A percentile compares a stretch with the other conserved stretches of the same genome.
Evolutionary conservation across 2,888 invertebrate species (phyloP).

Genomic region (Venusia cambrica): DNA sequence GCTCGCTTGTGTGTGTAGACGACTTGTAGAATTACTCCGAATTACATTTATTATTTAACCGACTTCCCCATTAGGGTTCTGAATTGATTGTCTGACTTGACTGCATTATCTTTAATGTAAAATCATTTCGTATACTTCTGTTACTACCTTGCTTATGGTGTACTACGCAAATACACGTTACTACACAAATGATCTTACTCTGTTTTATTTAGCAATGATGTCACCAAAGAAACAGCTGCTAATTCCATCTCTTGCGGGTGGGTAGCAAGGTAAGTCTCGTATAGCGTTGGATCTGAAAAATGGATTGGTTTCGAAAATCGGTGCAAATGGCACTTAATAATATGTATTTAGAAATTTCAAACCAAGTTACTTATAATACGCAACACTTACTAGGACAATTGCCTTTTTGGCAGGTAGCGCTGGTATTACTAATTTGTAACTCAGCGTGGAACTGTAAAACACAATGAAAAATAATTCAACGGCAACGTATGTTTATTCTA

Average conservation of each 20-base stretch:
- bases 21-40: no score
- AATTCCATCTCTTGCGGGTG: constrained; percentile 84
- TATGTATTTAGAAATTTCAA: neutral
- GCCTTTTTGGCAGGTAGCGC: constrained; percentile 29
- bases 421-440: constrained; percentile 50
- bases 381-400: constrained; percentile 41
- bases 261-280: constrained; percentile 79
- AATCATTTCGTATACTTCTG: no score
- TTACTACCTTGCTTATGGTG: no score
- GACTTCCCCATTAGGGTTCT: no score
- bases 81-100: no score
- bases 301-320: no score
- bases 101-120: no score
- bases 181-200: constrained; percentile 51
- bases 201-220: constrained; percentile 71
- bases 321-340: no score
- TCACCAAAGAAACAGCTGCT: constrained; percentile 79
- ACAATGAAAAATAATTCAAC: constrained; percentile 5
- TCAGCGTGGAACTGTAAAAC: constrained; percentile 84
- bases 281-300: constrained; percentile 69
- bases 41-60: no score
- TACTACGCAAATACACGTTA: neutral
- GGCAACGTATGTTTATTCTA: neutral
- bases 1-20: no score
- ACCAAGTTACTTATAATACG: no score